Base-by-base conservation (phyloP, 2,888 invertebrate genomes). In the Eilema sororculum region DNA sequence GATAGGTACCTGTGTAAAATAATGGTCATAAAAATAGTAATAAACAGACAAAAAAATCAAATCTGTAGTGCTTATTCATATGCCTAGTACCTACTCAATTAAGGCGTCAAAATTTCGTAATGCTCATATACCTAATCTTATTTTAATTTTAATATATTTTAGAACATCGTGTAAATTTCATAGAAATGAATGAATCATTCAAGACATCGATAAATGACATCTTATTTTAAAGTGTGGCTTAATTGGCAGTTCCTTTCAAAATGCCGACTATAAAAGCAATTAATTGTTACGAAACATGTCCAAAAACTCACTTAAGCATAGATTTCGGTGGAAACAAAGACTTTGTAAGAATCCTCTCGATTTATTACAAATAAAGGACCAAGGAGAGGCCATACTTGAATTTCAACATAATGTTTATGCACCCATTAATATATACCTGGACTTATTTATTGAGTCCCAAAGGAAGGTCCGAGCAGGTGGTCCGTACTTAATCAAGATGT, bases 401-500 rank as follows among this genome's bases (percentile, higher is more conserved):
- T 90, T 89, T 90, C 91, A 91, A 89, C 89, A 88, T 91, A 92
- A 92, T 90, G 88, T 95, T 94, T 93, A 93, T 90, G 88, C 79
- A 82, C 61, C 89, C 92, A 93, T 94, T 93, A 92, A 89, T 91
- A 90, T 93, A 92, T 92, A 90, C 88, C 86, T 82, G 83, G 88
- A 83, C 88, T 90, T 93, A 93, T 95, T 95, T 94, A 94, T 94
- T 81, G 88, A 85, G 86, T 90, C 88, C 90, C 90, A 83, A 90
- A 91, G 89, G 86, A 90, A 84, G 87, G 80, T 85, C 86, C 90
- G 78, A 86, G 95, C 95, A 95, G 95, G 95, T 95, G 95, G 95
- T 95, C 95, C 90, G 87, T 88, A 93, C 93, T 95, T 95, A 95
- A 95, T 95, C 95, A 95, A 95, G 95, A 95, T 89, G 95, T 95